Percentiles rank a stretch among this genome's conserved stretches.
These are phyloP conservation scores for Bos indicus DNA, from an alignment of 2,113 vertebrate species.

Conservation along the genomic window DNA sequence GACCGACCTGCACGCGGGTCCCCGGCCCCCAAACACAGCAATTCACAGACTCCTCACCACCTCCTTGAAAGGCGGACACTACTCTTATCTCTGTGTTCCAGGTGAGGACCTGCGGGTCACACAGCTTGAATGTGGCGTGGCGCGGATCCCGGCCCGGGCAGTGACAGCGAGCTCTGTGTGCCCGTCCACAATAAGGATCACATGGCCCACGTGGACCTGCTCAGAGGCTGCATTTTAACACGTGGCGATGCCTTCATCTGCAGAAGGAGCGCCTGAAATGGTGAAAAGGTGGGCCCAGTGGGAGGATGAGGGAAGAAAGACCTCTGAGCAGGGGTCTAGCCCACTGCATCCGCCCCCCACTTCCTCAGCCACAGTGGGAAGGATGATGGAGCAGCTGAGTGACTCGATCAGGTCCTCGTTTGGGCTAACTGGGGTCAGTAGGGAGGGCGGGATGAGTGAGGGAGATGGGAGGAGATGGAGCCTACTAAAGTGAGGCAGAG, in stretches of 20 bases:
- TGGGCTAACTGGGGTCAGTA: not conserved
- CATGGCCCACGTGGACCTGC: not conserved
- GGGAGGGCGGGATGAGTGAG: not conserved
- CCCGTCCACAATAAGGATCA: not conserved
- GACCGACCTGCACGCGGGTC: accelerated
- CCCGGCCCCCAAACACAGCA: too few species aligned
- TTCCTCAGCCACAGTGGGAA: not conserved
- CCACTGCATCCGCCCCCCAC: too few species aligned
- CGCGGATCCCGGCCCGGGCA: not conserved
- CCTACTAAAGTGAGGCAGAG: not conserved
- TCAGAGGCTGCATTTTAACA: not conserved
- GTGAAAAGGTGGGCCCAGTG: not conserved
- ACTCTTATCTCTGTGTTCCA: not conserved
- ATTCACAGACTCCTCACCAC: not conserved
- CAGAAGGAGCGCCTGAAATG: not conserved
- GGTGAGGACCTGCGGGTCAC: not conserved
- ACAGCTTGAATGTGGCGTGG: not conserved
- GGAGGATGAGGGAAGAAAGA: not conserved
- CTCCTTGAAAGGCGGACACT: not conserved
- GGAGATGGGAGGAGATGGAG: not conserved
- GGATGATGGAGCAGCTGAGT: too few species aligned
- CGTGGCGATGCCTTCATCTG: not conserved
- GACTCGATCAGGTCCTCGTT: not conserved
- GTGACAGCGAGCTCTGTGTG: accelerated
- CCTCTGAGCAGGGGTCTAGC: not conserved